Evolutionary conservation across 2,888 invertebrate species (phyloP).

Genomic region (Balanococcus diminutus): DNA sequence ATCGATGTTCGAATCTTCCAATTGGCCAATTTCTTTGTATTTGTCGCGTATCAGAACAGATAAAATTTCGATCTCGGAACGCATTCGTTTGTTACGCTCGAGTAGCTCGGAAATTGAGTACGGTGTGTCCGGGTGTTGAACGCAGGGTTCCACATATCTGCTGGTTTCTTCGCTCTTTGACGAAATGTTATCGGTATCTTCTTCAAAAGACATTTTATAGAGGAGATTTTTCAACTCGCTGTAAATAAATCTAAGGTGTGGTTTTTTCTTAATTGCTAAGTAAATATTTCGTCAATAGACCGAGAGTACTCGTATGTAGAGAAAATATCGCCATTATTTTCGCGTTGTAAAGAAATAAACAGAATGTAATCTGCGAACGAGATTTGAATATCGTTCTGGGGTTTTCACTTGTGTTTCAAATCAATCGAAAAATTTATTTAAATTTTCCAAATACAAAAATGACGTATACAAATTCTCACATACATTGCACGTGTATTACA

Average conservation of each 20-base stretch:
- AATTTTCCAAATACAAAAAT: neutral
- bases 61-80: conserved; percentile 38
- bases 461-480: too few species aligned
- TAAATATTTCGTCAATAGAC: neutral
- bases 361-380: neutral
- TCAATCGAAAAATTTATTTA: neutral
- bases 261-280: neutral
- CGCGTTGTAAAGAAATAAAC: too few species aligned
- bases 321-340: too few species aligned
- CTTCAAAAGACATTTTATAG: conserved; percentile 1
- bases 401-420: neutral
- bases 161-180: neutral
- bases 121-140: neutral
- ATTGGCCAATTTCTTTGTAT: conserved; percentile 10
- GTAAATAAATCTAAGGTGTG: neutral
- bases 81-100: conserved; percentile 42
- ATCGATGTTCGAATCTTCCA: neutral
- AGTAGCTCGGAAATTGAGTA: conserved; percentile 27
- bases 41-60: conserved; percentile 22
- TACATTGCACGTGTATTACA: too few species aligned
- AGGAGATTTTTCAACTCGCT: neutral
- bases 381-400: neutral
- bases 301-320: too few species aligned
- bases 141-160: neutral
- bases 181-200: neutral